phyloP scores from a whole-genome alignment of 2,888 invertebrate genomes.

The Acrobeloides nanus region DNA sequence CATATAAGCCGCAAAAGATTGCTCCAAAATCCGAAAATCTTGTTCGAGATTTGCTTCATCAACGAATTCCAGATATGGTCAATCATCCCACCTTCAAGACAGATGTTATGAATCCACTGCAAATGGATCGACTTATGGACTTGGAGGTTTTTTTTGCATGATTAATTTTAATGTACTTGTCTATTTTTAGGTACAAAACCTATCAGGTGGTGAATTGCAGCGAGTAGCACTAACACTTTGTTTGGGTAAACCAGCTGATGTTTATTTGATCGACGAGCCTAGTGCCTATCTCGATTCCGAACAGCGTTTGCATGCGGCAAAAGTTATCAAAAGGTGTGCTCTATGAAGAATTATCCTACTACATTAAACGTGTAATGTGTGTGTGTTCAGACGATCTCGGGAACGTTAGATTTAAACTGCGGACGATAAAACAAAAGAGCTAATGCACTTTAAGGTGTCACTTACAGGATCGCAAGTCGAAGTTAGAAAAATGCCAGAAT shows the following conservation, averaged over 20 bases:
- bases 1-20: conserved; percentile 98
- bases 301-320: conserved; percentile 97
- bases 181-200: conserved; percentile 67
- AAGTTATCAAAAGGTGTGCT: conserved; percentile 84
- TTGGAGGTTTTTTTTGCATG: conserved; percentile 25
- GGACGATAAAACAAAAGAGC: too few species aligned
- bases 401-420: too few species aligned
- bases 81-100: conserved; percentile 93
- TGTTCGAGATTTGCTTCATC: conserved; percentile 83
- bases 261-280: conserved; percentile 95
- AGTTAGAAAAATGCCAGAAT: too few species aligned
- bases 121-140: conserved; percentile 47
- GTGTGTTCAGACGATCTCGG: too few species aligned
- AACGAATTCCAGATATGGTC: conserved; percentile 93
- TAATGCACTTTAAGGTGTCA: too few species aligned
- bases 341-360: background rate
- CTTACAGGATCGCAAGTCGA: too few species aligned
- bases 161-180: conserved; percentile 2
- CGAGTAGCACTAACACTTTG: conserved; percentile 90
- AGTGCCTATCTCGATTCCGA: conserved; percentile 98
- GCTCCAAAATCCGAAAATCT: conserved; percentile 69
- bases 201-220: conserved; percentile 98
- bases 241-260: conserved; percentile 95
- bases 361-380: too few species aligned
- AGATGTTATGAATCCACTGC: conserved; percentile 81